Percentiles rank a stretch among this genome's conserved stretches.
These are phyloP conservation scores for Gorsachius goisagi DNA, from an alignment of 2,113 vertebrate species.

Conservation along the genomic window DNA sequence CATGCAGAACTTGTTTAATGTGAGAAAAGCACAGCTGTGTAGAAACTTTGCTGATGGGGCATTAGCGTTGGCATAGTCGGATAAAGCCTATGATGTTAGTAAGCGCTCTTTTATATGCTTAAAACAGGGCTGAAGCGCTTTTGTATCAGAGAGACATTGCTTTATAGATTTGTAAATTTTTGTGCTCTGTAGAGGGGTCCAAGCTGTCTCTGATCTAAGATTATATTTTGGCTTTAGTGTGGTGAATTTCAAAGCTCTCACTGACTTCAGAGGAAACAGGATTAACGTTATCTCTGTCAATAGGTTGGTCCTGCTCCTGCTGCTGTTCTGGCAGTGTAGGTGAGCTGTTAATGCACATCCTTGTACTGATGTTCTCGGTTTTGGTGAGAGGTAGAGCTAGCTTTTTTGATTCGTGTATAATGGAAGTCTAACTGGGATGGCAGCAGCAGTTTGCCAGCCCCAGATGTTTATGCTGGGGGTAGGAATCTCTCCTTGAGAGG, in stretches of 20 bases:
- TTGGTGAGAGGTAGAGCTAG: background rate
- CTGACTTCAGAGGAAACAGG: background rate
- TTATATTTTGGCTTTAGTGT: background rate
- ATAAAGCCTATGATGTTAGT: background rate
- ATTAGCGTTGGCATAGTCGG: background rate
- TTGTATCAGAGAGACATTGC: background rate
- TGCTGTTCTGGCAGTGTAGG: background rate
- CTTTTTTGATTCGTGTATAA: background rate
- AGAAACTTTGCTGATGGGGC: background rate
- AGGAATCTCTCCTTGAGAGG: background rate
- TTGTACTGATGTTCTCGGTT: rapidly evolving
- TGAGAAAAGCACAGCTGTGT: background rate
- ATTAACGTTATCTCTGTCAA: background rate
- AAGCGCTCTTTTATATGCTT: background rate
- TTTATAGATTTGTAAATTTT: background rate
- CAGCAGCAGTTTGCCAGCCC: background rate
- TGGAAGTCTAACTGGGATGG: background rate
- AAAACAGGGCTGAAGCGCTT: background rate
- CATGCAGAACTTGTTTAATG: background rate
- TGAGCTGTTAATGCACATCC: background rate
- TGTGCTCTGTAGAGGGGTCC: background rate
- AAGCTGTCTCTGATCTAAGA: background rate
- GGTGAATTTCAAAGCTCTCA: background rate
- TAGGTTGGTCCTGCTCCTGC: background rate
- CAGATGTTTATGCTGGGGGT: background rate